phyloP scores from a whole-genome alignment of 1,140 invertebrate genomes.

The Diplogasteroides magnus region DNA sequence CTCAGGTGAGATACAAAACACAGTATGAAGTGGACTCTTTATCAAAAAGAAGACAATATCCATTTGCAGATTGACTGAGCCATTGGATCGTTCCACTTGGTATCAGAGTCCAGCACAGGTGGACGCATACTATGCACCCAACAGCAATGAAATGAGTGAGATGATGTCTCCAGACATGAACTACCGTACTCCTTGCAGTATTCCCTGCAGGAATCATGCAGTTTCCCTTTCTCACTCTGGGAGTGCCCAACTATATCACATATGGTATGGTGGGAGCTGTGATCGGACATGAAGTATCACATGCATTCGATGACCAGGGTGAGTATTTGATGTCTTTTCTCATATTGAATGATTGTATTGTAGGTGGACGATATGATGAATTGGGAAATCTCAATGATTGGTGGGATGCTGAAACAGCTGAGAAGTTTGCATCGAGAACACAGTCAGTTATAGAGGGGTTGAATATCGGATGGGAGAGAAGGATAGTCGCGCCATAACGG shows the following conservation, averaged over 20 bases:
- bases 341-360: background rate
- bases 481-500: too few relatives aligned
- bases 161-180: constrained; percentile 7
- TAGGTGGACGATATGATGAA: constrained; percentile 43
- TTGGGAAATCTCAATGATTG: constrained; percentile 47
- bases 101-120: constrained; percentile 49
- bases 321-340: background rate
- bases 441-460: constrained; percentile 1
- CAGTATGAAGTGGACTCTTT: too few relatives aligned
- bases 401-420: constrained; percentile 45
- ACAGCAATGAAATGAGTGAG: constrained; percentile 49
- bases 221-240: constrained; percentile 42
- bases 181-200: constrained; percentile 33
- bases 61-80: constrained; percentile 8
- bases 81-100: constrained; percentile 35
- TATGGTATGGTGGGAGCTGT: constrained; percentile 46
- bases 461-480: background rate
- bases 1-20: constrained; percentile 23
- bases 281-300: constrained; percentile 45
- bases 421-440: constrained; percentile 41
- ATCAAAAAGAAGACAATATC: background rate
- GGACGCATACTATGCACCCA: constrained; percentile 47
- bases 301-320: constrained; percentile 43
- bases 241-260: constrained; percentile 45
- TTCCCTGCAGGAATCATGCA: constrained; percentile 51